phyloP scores from a whole-genome alignment of 2,888 invertebrate genomes.

The Ophraella communa region DNA sequence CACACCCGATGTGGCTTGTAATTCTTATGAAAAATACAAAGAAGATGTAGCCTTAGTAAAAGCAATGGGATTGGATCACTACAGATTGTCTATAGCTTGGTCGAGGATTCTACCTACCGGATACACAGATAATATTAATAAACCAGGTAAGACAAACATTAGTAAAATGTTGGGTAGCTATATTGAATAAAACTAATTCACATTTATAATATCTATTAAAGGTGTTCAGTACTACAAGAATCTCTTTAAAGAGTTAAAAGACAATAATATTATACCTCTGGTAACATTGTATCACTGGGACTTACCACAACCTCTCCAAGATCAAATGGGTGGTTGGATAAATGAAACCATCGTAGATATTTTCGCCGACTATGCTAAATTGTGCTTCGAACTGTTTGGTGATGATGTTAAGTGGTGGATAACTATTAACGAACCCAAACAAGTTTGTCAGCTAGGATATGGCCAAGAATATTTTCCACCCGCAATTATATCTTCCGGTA shows the following conservation, averaged over 20 bases:
- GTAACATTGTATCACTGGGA: slow-evolving; percentile 37
- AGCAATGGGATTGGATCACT: slow-evolving; percentile 64
- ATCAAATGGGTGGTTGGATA: slow-evolving; percentile 67
- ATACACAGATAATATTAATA: slow-evolving; percentile 58
- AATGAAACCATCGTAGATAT: slow-evolving; percentile 68
- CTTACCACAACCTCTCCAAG: slow-evolving; percentile 46
- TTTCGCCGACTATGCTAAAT: slow-evolving; percentile 69
- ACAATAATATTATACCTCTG: slow-evolving; percentile 23
- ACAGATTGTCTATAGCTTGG: slow-evolving; percentile 52
- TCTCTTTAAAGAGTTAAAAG: slow-evolving; percentile 29
- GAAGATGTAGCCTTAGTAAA: slow-evolving; percentile 68
- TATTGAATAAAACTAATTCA: no score
- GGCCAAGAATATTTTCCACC: slow-evolving; percentile 51
- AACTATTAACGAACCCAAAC: slow-evolving; percentile 63
- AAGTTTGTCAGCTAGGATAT: slow-evolving; percentile 51
- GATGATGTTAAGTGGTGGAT: slow-evolving; percentile 63
- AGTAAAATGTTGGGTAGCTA: no score
- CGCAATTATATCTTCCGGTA: no score
- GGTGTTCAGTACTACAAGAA: slow-evolving; percentile 40
- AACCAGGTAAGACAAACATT: slow-evolving; percentile 54
- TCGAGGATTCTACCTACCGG: slow-evolving; percentile 65
- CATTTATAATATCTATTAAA: not conserved
- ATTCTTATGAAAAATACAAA: slow-evolving; percentile 70
- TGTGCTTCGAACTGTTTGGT: slow-evolving; percentile 55
- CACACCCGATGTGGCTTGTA: slow-evolving; percentile 70